Conservation (phyloP, 2,797 vertebrate species). For the Galaxias olidus region DNA sequence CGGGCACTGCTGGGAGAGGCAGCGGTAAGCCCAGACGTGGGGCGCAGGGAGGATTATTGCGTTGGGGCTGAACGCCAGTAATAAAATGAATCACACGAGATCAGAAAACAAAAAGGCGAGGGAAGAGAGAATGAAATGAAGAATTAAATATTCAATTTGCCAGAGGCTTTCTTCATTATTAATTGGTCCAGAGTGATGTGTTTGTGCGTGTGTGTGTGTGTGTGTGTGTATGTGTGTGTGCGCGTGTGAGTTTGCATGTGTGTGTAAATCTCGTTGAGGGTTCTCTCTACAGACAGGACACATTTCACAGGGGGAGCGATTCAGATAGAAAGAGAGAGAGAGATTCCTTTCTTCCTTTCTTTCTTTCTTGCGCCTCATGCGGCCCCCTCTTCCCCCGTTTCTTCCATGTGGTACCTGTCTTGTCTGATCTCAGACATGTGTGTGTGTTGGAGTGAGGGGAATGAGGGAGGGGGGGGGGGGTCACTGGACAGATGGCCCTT, state of each 20-base stretch:
- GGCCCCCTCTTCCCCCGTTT: too few species aligned
- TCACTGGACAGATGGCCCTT: constrained; percentile 71
- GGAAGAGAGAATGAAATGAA: constrained; percentile 53
- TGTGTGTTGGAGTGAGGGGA: constrained; percentile 6
- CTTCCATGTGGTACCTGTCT: constrained; percentile 43
- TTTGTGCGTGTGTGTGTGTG: constrained; percentile 23
- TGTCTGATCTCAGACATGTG: constrained; percentile 25
- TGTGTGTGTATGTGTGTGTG: constrained; percentile 16
- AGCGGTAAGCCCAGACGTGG: too few species aligned
- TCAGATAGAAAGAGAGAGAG: too few species aligned
- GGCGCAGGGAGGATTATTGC: constrained; percentile 33
- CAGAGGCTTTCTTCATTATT: constrained; percentile 74
- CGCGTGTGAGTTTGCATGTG: constrained; percentile 5
- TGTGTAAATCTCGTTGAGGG: too few species aligned
- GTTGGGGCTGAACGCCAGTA: constrained; percentile 48
- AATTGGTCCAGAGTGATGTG: constrained; percentile 54
- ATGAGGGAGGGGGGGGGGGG: not conserved
- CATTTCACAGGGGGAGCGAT: too few species aligned
- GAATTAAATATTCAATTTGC: constrained; percentile 73
- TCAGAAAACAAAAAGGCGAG: constrained; percentile 49
- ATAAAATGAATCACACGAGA: constrained; percentile 54
- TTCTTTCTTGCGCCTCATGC: too few species aligned
- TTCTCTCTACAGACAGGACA: too few species aligned
- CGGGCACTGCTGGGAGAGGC: too few species aligned
- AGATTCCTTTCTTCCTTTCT: too few species aligned